phyloP scores from a whole-genome alignment of 2,888 invertebrate species.

The Carcina quercana region DNA sequence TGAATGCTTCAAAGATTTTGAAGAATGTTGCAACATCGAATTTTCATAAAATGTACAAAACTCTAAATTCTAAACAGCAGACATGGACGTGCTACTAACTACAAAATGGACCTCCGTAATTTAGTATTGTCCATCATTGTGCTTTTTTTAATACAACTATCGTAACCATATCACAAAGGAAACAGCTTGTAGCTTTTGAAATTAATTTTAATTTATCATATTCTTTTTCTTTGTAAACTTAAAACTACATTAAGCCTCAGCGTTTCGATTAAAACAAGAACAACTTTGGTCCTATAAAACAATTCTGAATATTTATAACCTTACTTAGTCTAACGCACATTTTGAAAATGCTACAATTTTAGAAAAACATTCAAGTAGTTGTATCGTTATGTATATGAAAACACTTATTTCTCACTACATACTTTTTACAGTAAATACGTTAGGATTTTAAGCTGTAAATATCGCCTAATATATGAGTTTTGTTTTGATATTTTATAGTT shows the following conservation, averaged over 20 bases:
- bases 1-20: no score
- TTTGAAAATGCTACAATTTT: slow-evolving; percentile 38
- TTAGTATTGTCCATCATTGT: slow-evolving; percentile 70
- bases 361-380: slow-evolving; percentile 50
- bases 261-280: slow-evolving; percentile 27
- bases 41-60: slow-evolving; percentile 50
- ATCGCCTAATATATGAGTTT: slow-evolving; percentile 25
- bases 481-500: slow-evolving; percentile 17
- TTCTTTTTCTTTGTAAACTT: slow-evolving; percentile 11
- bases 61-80: slow-evolving; percentile 44
- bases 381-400: slow-evolving; percentile 49
- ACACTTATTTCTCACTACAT: slow-evolving; percentile 41
- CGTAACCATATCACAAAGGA: slow-evolving; percentile 53
- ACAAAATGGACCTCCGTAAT: slow-evolving; percentile 63
- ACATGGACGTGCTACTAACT: slow-evolving; percentile 59
- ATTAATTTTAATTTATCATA: neutral
- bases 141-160: slow-evolving; percentile 52
- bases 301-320: slow-evolving; percentile 15
- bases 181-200: slow-evolving; percentile 33
- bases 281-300: slow-evolving; percentile 43
- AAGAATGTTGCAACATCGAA: slow-evolving; percentile 34
- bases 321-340: slow-evolving; percentile 10
- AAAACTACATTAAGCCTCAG: slow-evolving; percentile 28
- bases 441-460: slow-evolving; percentile 34
- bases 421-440: slow-evolving; percentile 29